Conservation (phyloP, 2,797 vertebrate species). For the Pitangus sulphuratus region DNA sequence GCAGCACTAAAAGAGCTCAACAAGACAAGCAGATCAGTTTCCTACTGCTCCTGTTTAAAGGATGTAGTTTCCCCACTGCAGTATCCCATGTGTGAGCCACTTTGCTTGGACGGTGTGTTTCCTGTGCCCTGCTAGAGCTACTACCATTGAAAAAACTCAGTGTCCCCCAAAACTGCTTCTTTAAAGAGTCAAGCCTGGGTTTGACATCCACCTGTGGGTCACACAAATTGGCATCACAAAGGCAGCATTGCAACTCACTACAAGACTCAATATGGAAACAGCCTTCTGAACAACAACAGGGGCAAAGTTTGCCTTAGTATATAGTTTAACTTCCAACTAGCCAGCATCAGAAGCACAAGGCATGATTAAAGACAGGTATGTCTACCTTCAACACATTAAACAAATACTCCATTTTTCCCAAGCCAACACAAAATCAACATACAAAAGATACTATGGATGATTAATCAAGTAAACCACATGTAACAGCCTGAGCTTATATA, state of each 20-base stretch:
- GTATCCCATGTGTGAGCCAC: fast-evolving
- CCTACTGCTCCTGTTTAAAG: not conserved
- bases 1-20: not conserved
- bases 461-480: not conserved
- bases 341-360: not conserved
- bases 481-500: not conserved
- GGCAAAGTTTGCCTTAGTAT: not conserved
- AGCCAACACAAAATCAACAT: not conserved
- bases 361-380: not conserved
- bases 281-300: not conserved
- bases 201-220: not conserved
- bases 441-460: not conserved
- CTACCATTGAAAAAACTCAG: not conserved
- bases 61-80: not conserved
- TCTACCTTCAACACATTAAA: not conserved
- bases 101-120: not conserved
- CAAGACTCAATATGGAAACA: not conserved
- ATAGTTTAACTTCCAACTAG: not conserved
- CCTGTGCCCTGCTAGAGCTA: not conserved
- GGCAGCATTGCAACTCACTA: not conserved
- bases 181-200: not conserved
- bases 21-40: not conserved
- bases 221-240: not conserved
- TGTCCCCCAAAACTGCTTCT: not conserved
- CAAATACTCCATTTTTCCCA: not conserved